These are phyloP conservation scores for Araneus ventricosus DNA, from an alignment of 1,140 invertebrate species.

Conservation along the genomic window DNA sequence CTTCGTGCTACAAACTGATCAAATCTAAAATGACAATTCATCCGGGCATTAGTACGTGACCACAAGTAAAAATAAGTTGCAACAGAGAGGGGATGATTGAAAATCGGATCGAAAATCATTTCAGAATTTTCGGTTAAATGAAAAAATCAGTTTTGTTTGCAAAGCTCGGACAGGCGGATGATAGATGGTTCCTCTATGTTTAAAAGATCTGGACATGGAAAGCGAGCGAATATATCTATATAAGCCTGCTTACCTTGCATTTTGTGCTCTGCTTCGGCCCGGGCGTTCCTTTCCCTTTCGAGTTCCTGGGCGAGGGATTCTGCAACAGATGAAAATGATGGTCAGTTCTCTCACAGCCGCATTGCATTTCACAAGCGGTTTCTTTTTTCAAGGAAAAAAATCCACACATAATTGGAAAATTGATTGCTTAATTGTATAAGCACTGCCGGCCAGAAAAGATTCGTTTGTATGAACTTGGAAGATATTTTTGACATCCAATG, in stretches of 20 bases:
- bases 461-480: background rate
- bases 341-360: conserved; percentile 48
- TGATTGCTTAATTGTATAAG: conserved; percentile 39
- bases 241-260: conserved; percentile 85
- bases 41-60: no score
- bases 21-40: no score
- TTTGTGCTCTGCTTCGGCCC: conserved; percentile 89
- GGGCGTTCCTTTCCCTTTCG: conserved; percentile 89
- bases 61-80: no score
- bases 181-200: conserved; percentile 17
- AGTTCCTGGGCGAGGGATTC: conserved; percentile 91
- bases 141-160: conserved; percentile 30
- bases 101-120: background rate
- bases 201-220: background rate
- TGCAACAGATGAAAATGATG: conserved; percentile 80
- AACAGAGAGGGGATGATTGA: background rate
- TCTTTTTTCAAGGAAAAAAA: background rate
- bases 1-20: no score
- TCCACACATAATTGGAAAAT: background rate
- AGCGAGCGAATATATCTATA: background rate
- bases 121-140: background rate
- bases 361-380: background rate
- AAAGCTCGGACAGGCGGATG: conserved; percentile 14
- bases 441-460: background rate
- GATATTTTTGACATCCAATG: background rate